Evolutionary conservation across 2,113 vertebrate genomes (phyloP).

Genomic region (Herpetotheres cachinnans): DNA sequence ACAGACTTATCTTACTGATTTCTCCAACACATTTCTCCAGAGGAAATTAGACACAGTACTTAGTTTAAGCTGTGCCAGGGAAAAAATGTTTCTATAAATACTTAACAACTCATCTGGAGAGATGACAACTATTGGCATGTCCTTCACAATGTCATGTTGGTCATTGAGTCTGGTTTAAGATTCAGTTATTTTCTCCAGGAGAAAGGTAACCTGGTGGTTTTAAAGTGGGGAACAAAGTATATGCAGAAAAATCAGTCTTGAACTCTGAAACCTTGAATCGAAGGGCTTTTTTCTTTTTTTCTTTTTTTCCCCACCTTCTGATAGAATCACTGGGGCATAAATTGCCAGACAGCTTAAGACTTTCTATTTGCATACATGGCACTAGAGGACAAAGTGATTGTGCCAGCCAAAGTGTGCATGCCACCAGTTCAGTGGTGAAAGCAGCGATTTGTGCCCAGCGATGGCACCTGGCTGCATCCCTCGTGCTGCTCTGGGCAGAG

Average conservation of each 20-base stretch:
- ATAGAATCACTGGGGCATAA: not conserved
- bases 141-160: constrained; percentile 62
- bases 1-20: constrained; percentile 65
- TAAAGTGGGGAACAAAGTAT: not conserved
- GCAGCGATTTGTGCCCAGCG: not conserved
- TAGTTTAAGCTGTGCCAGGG: constrained; percentile 64
- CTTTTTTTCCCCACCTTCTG: fast-evolving
- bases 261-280: not conserved
- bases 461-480: fast-evolving
- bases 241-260: not conserved
- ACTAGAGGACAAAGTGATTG: not conserved
- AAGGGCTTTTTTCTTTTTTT: not conserved
- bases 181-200: not conserved
- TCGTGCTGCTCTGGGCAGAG: fast-evolving
- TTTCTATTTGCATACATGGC: not conserved
- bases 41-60: constrained; percentile 70
- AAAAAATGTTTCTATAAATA: constrained; percentile 73
- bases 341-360: not conserved
- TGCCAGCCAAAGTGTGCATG: not conserved
- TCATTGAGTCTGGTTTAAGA: constrained; percentile 35
- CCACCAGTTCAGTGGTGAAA: not conserved
- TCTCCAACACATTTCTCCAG: constrained; percentile 52
- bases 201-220: not conserved
- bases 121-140: constrained; percentile 47
- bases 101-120: constrained; percentile 69